phyloP scores from a whole-genome alignment of 2,797 vertebrate genomes.

The Coregonus ussuriensis region DNA sequence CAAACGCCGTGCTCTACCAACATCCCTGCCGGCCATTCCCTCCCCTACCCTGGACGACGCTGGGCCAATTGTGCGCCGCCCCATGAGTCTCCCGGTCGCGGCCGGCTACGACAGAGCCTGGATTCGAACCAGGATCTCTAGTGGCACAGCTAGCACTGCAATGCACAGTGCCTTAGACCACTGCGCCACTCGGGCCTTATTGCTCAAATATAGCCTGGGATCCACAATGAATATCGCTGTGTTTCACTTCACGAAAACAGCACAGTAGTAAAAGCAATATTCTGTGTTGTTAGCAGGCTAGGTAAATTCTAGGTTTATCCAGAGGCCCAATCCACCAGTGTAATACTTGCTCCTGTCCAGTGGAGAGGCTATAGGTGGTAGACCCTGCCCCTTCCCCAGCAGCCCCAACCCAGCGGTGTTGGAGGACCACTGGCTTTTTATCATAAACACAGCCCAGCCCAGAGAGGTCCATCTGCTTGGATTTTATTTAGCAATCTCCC shows the following conservation, averaged over 20 bases:
- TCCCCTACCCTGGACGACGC: too few species aligned
- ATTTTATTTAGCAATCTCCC: slow-evolving; percentile 95
- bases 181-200: too few species aligned
- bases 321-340: neutral
- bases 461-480: slow-evolving; percentile 95
- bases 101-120: too few species aligned
- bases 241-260: neutral
- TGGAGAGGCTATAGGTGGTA: neutral
- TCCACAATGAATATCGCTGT: neutral
- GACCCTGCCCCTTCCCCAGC: neutral
- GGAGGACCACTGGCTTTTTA: slow-evolving; percentile 80
- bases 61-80: too few species aligned
- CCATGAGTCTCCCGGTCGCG: too few species aligned
- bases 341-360: neutral
- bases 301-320: neutral
- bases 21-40: too few species aligned
- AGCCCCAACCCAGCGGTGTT: slow-evolving; percentile 53
- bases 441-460: slow-evolving; percentile 86
- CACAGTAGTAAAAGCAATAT: neutral
- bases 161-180: too few species aligned
- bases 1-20: too few species aligned
- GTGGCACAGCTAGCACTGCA: too few species aligned
- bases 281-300: neutral
- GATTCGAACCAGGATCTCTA: too few species aligned
- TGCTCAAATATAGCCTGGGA: neutral